Evolutionary conservation across 92 coral and sea anemone genomes (phyloP), one percentile per base, ranked within the genome.

Genomic region (Epizoanthus scotinus): DNA sequence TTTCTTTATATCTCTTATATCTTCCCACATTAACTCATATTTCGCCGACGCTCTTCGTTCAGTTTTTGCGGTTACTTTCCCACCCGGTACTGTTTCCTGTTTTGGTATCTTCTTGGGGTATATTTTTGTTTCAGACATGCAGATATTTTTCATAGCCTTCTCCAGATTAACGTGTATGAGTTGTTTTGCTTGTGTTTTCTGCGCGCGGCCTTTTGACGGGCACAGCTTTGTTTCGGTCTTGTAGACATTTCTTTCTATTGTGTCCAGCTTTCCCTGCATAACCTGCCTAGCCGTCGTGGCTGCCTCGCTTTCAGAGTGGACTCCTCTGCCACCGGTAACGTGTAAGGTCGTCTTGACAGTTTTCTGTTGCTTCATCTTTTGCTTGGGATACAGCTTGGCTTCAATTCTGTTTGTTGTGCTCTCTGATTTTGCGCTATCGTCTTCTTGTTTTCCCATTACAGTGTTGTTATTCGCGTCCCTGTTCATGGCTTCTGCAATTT

Each of bases 381-480:
- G 21, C 54, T 36, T 15, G 26, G 61, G 10, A n/a, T 9, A 29
- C 44, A 29, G 3, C 3, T 3, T 21, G 24, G 25, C 36, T 20
- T 34, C 50, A 15, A 22, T 74, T 31, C 15, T 47, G 27, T 58
- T 10, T 2, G 20, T 4, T 34, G 65, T 4, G 5, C 21, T 29
- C 4, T 18, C n/a, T 8, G 21, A 9, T 19, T 29, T 12, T 31
- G 21, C 29, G n/a, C 44, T 29, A 56, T 18, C 79, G 6, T 38
- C 6, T 10, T 29, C 50, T 18, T 64, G 70, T 0, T 64, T 64
- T 25, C 21, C 63, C 58, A 36, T 20, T 20, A 58, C 38, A 21
- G 58, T 34, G 31, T 74, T 74, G 62, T 74, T 74, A 49, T 74
- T 74, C 20, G 67, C 66, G 27, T 74, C 79, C 59, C 67, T 74